Percentiles rank a stretch among this genome's conserved stretches.
Conservation (phyloP, 2,113 vertebrate genomes). For the Ploceus nigricollis region DNA sequence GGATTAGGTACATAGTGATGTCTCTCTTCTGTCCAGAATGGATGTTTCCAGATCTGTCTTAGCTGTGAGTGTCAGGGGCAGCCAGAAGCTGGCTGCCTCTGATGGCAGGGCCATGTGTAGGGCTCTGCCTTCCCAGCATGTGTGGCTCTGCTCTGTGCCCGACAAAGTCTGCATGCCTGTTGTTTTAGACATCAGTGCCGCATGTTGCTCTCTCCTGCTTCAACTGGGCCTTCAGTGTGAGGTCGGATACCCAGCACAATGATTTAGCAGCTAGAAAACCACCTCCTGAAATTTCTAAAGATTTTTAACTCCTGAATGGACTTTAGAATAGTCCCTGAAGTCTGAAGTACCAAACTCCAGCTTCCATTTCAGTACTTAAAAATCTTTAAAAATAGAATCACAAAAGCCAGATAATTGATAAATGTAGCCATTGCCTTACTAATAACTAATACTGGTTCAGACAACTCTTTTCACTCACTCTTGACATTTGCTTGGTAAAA, state of each 20-base stretch:
- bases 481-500: background rate
- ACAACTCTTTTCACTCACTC: background rate
- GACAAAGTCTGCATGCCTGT: background rate
- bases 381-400: background rate
- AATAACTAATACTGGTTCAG: background rate
- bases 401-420: background rate
- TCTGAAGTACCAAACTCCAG: background rate
- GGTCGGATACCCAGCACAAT: background rate
- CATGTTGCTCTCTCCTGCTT: background rate
- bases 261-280: background rate
- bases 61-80: background rate
- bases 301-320: background rate
- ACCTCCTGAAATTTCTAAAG: background rate
- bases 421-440: background rate
- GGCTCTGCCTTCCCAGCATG: fast-evolving
- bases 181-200: background rate
- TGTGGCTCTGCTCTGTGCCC: background rate
- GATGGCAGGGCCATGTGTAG: fast-evolving
- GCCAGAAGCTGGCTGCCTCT: background rate
- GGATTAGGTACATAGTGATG: background rate
- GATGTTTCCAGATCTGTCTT: fast-evolving
- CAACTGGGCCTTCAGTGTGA: background rate
- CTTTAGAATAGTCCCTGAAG: background rate
- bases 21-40: background rate
- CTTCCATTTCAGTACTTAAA: background rate